phyloP scores from a whole-genome alignment of 2,113 vertebrate species.

The Calypte anna region DNA sequence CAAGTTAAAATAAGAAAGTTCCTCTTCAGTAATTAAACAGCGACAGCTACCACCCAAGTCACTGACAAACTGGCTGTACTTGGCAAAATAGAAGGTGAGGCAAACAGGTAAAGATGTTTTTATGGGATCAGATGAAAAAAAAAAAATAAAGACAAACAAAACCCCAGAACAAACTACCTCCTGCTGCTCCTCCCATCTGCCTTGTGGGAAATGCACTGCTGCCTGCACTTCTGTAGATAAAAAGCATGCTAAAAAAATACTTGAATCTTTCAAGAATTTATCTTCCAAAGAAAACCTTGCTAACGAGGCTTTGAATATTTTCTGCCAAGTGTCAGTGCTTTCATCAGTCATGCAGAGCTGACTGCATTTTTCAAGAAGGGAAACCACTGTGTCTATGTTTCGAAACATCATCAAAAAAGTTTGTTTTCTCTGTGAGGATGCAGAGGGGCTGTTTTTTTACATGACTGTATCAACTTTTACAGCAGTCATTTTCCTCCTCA shows the following conservation, averaged over 20 bases:
- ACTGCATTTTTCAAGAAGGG: background rate
- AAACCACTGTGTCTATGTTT: background rate
- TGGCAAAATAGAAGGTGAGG: background rate
- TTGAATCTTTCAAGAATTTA: background rate
- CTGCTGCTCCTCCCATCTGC: rapidly evolving
- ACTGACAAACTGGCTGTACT: background rate
- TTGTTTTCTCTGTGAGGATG: background rate
- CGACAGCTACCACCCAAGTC: background rate
- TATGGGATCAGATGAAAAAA: background rate
- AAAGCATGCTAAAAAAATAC: background rate
- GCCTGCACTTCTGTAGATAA: background rate
- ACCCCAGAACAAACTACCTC: background rate
- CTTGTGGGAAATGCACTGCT: rapidly evolving
- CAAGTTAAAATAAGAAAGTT: background rate
- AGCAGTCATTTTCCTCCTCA: background rate
- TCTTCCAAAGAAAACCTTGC: background rate
- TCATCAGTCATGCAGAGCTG: background rate
- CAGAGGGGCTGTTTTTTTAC: background rate
- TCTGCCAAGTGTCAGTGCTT: background rate
- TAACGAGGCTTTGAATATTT: background rate
- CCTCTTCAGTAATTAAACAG: background rate
- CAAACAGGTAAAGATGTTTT: background rate
- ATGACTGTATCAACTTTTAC: background rate
- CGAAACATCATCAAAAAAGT: background rate
- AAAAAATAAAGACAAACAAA: background rate